Conservation (phyloP, 1,140 invertebrate species). For the Trichogramma pretiosum region DNA sequence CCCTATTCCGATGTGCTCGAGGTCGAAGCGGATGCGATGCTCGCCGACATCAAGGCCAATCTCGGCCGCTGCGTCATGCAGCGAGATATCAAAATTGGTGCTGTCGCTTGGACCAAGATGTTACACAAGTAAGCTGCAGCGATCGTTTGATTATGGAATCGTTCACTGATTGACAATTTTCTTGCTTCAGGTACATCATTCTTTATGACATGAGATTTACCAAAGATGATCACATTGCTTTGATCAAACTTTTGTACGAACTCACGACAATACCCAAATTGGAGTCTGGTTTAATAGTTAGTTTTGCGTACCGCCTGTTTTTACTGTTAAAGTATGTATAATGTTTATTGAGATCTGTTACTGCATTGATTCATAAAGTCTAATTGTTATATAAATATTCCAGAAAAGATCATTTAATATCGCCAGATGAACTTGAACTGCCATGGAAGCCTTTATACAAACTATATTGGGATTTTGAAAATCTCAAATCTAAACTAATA, state of each 20-base stretch:
- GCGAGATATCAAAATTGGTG: constrained; percentile 59
- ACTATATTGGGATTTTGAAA: too few relatives aligned
- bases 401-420: constrained; percentile 70
- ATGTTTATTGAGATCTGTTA: neutral
- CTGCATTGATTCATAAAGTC: neutral
- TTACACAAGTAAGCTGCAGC: constrained; percentile 51
- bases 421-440: constrained; percentile 69
- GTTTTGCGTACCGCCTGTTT: constrained; percentile 53
- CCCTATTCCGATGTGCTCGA: constrained; percentile 60
- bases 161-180: constrained; percentile 14
- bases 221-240: constrained; percentile 81
- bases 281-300: constrained; percentile 62
- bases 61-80: constrained; percentile 57
- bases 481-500: too few relatives aligned
- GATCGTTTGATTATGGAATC: neutral
- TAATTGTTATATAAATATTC: constrained; percentile 18
- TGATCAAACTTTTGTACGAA: constrained; percentile 78
- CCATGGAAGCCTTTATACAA: constrained; percentile 83
- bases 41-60: constrained; percentile 60
- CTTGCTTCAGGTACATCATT: constrained; percentile 62
- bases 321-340: constrained; percentile 49
- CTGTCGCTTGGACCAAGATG: constrained; percentile 52
- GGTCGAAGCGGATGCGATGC: constrained; percentile 51
- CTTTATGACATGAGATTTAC: constrained; percentile 80
- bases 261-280: constrained; percentile 66